These are phyloP conservation scores for Papilio polyxenes DNA, from an alignment of 1,140 invertebrate species.

Conservation along the genomic window DNA sequence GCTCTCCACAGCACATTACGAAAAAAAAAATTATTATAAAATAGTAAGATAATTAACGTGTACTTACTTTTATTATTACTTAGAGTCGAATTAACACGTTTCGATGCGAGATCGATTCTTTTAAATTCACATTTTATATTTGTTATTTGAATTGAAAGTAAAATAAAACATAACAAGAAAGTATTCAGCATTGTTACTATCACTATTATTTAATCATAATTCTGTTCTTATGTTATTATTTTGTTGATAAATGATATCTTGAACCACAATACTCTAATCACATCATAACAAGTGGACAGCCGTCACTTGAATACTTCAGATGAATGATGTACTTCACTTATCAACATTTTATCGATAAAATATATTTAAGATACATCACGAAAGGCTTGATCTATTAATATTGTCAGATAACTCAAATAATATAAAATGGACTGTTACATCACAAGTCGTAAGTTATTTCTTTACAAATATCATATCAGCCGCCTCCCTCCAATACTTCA, in stretches of 20 bases:
- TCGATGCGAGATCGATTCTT: constrained; percentile 44
- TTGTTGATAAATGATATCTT: constrained; percentile 19
- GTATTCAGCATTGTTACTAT: neutral
- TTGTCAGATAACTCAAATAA: neutral
- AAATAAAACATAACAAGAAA: neutral
- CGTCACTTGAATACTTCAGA: constrained; percentile 32
- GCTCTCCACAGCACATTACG: too few species aligned
- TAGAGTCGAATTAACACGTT: constrained; percentile 47
- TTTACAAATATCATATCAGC: neutral
- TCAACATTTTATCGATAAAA: constrained; percentile 39
- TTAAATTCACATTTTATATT: constrained; percentile 34
- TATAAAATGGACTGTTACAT: neutral
- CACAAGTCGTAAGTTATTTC: neutral
- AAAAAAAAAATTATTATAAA: too few species aligned
- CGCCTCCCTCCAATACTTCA: too few species aligned
- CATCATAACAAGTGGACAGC: constrained; percentile 22
- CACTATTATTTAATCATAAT: constrained; percentile 10
- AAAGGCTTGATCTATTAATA: neutral
- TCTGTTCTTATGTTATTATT: neutral
- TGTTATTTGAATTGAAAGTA: constrained; percentile 20
- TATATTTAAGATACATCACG: constrained; percentile 17
- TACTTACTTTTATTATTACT: constrained; percentile 56
- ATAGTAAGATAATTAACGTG: neutral
- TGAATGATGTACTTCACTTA: constrained; percentile 33
- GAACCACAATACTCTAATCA: constrained; percentile 19